Percentiles rank a stretch among this genome's conserved stretches.
These are phyloP conservation scores for Agrotis segetum DNA, from an alignment of 2,888 invertebrate species.

Conservation along the genomic window DNA sequence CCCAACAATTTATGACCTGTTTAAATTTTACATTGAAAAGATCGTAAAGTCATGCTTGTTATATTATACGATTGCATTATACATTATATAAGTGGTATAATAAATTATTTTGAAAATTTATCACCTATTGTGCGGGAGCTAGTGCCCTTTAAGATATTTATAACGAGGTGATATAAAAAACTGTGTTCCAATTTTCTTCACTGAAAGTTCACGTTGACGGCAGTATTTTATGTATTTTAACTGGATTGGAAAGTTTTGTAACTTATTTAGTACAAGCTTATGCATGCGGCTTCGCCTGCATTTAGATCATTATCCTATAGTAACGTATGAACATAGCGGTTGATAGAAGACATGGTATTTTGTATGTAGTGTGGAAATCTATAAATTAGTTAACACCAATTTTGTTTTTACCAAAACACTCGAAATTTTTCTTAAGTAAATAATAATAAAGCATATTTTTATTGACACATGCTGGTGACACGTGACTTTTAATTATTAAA, in stretches of 20 bases:
- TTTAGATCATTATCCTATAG: no score
- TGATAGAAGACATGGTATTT: no score
- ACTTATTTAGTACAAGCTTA: no score
- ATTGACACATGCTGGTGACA: no score
- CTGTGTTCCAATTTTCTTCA: constrained; percentile 48
- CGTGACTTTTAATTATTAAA: no score
- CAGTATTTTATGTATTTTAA: constrained; percentile 24
- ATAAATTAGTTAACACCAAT: no score
- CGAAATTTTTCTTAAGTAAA: no score
- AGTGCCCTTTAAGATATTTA: constrained; percentile 48
- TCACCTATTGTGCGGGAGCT: constrained; percentile 55
- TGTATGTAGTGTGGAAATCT: no score
- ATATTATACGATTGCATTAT: constrained; percentile 43
- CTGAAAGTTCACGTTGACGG: constrained; percentile 53
- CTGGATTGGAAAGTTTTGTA: constrained; percentile 18
- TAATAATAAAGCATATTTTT: no score
- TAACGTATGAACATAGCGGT: no score
- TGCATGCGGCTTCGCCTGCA: no score
- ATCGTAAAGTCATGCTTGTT: constrained; percentile 50
- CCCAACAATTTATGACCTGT: constrained; percentile 10
- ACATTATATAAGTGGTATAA: constrained; percentile 37
- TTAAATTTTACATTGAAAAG: constrained; percentile 49
- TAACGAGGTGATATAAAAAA: constrained; percentile 46
- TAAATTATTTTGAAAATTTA: constrained; percentile 58
- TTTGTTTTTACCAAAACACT: no score